Evolutionary conservation across 2,888 invertebrate genomes (phyloP).

Genomic region (Drosophila austrosaltans): DNA sequence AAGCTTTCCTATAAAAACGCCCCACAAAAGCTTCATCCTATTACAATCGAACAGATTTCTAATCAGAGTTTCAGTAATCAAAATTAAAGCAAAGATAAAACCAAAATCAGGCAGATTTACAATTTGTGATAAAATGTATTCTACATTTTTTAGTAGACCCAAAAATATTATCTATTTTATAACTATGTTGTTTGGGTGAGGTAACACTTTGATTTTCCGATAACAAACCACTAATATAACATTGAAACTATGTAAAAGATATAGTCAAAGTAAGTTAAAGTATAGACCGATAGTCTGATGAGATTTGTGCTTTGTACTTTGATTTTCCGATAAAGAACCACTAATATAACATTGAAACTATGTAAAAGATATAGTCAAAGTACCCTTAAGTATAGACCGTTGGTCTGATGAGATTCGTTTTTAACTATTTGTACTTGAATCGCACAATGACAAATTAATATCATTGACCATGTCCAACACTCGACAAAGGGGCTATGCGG

Average conservation of each 20-base stretch:
- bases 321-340: too few species aligned
- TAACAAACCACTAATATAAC: too few species aligned
- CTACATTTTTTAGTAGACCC: too few species aligned
- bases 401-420: background rate
- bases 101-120: too few species aligned
- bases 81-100: background rate
- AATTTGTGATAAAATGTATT: too few species aligned
- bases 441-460: background rate
- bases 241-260: background rate
- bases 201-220: too few species aligned
- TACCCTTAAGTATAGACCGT: background rate
- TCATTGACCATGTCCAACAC: constrained; percentile 7
- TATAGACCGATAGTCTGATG: background rate
- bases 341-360: too few species aligned
- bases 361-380: background rate
- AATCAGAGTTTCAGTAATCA: background rate
- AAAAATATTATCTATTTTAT: too few species aligned
- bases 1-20: constrained; percentile 52
- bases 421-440: background rate
- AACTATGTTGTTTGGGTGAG: too few species aligned
- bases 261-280: background rate
- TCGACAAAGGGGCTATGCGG: background rate
- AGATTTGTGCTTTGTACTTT: background rate
- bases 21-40: constrained; percentile 24
- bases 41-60: background rate